A percentile compares a stretch with the other conserved stretches of the same genome.
These are phyloP conservation scores for Antedon mediterranea DNA, from an alignment of 53 echinoderm and acorn worm genomes.

Conservation along the genomic window DNA sequence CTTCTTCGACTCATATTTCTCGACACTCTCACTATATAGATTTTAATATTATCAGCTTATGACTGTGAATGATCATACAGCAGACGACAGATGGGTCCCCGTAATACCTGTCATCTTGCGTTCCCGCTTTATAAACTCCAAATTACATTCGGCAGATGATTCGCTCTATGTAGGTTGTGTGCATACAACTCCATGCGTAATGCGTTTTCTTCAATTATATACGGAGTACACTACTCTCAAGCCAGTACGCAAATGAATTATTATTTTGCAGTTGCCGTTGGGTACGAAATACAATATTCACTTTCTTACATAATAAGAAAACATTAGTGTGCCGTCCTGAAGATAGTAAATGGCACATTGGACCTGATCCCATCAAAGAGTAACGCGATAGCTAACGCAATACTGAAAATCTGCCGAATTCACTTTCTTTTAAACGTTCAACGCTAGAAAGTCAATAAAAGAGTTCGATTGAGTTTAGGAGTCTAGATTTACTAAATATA, in stretches of 20 bases:
- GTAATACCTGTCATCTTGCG: background rate
- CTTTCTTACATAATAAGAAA: slow-evolving; percentile 1
- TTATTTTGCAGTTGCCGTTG: background rate
- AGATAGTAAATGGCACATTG: background rate
- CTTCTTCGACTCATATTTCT: background rate
- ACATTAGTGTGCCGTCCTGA: background rate
- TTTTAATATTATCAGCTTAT: background rate
- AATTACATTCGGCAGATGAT: background rate
- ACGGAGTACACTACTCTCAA: background rate
- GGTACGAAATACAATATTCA: background rate
- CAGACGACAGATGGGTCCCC: background rate
- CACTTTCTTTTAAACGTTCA: background rate
- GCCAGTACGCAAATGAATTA: background rate
- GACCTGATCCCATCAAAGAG: background rate
- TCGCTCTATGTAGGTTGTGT: background rate
- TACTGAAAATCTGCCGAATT: background rate
- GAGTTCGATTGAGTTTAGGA: background rate
- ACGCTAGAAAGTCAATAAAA: background rate
- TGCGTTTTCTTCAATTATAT: background rate
- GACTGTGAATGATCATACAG: background rate
- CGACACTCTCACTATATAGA: background rate
- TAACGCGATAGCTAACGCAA: background rate
- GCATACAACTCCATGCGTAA: background rate
- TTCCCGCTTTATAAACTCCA: background rate
- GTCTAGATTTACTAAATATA: background rate